phyloP scores from a whole-genome alignment of 2,797 vertebrate species.

The Gymnoscopelus braueri region DNA sequence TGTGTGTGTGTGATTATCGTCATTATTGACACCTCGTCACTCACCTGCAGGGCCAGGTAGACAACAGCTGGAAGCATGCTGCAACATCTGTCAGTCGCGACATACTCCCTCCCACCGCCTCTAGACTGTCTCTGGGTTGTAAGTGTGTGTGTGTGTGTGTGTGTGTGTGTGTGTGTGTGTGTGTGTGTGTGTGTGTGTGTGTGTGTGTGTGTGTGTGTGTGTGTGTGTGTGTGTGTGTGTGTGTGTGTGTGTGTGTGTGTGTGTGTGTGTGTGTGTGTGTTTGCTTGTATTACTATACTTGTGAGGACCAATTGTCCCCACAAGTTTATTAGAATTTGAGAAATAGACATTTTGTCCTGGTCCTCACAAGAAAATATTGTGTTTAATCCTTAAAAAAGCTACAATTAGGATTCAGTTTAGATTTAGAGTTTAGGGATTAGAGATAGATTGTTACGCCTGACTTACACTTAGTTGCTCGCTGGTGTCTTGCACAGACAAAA shows the following conservation, averaged over 20 bases:
- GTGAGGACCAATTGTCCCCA: too few relatives aligned
- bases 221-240: constrained; percentile 8
- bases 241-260: constrained; percentile 7
- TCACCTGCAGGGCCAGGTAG: constrained; percentile 47
- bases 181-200: neutral
- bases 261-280: constrained; percentile 11
- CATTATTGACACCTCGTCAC: constrained; percentile 1
- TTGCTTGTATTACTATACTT: neutral
- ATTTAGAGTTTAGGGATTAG: too few relatives aligned
- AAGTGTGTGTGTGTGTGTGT: neutral
- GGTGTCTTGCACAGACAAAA: too few relatives aligned
- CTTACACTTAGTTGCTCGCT: too few relatives aligned
- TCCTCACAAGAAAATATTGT: too few relatives aligned
- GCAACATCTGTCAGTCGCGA: constrained; percentile 67
- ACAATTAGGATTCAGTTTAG: too few relatives aligned
- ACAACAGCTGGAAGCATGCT: constrained; percentile 60
- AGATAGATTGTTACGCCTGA: too few relatives aligned
- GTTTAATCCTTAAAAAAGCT: too few relatives aligned
- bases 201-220: constrained; percentile 13
- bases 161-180: constrained; percentile 1
- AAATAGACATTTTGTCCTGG: too few relatives aligned
- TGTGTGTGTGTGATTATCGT: constrained; percentile 50
- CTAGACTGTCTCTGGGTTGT: constrained; percentile 7
- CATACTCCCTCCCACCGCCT: constrained; percentile 38
- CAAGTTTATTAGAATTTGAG: too few relatives aligned